Evolutionary conservation across 2,797 vertebrate species (phyloP), one percentile per base, ranked within the genome.

Genomic region (Rhinogobio ventralis): DNA sequence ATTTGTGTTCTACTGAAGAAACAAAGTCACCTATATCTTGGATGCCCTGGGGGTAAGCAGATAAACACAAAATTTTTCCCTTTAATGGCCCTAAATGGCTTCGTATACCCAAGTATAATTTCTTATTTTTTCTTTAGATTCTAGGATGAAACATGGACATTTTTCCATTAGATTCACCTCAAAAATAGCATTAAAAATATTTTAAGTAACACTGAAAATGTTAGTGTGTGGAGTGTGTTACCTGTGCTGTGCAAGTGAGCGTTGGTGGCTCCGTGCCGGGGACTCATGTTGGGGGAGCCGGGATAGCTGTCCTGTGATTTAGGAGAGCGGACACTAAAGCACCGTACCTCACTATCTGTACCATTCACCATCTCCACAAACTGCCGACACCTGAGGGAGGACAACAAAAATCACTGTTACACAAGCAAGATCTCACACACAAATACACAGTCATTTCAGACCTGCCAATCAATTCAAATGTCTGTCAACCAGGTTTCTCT

Each of bases 351-450:
- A 1, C 98, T 98, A 96, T 99, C 98, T 0, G 98, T 98, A 87
- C 98, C 98, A 0, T 98, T 99, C 92, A 99, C 98, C 98, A 99
- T 99, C 94, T 99, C 98, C 93, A 99, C 97, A 77, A 99, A 99
- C 92, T 99, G 98, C 90, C 97, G 97, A 94, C 97, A 99, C 95
- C 98, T 99, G 66, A 2, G 78, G 82, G 79, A 81, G 51, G 30
- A 74, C 6, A 45, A 46, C 23, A 74, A 30, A 10, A 20, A 45
- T 30, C 36, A 36, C 13, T 69, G 53, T 84, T 57, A 17, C 45
- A 84, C 69, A 36, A 36, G 5, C 20, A 28, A 75, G 23, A 69
- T 69, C 53, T 84, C 19, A 20, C 64, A 67, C 33, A 76, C 45
- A 51, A 8, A 66, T 36, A 72, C n/a, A 74, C 79, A 45, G 39